Evolutionary conservation across 2,797 vertebrate species (phyloP).

Genomic region (Hemibagrus guttatus): DNA sequence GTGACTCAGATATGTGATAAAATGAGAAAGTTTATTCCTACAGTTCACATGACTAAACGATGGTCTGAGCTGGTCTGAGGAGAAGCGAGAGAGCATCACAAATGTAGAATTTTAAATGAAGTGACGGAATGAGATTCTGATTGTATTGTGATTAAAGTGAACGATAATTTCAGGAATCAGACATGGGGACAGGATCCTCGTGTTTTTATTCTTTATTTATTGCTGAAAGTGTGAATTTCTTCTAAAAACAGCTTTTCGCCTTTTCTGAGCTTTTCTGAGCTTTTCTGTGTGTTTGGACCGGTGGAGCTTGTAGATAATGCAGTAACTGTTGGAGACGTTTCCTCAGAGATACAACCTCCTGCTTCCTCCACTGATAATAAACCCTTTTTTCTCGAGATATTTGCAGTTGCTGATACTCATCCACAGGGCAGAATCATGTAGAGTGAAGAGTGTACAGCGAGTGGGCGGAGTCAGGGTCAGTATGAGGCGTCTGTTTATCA

Average conservation of each 20-base stretch:
- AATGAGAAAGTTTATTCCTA: not conserved
- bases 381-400: not conserved
- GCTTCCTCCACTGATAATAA: conserved; percentile 22
- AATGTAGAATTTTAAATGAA: not conserved
- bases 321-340: conserved; percentile 31
- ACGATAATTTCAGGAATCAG: not conserved
- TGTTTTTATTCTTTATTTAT: not conserved
- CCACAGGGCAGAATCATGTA: not conserved
- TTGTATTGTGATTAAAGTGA: not conserved
- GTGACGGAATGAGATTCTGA: not conserved
- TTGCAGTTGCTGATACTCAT: conserved; percentile 7
- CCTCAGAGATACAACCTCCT: conserved; percentile 26
- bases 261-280: not conserved
- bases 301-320: conserved; percentile 30
- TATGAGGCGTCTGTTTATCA: not conserved
- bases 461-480: not conserved
- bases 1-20: not conserved
- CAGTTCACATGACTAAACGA: not conserved
- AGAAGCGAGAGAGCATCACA: not conserved
- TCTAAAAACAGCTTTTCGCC: not conserved
- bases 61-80: not conserved
- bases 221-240: not conserved
- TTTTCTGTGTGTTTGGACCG: not conserved
- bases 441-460: not conserved
- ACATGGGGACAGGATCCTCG: too few species aligned